phyloP scores from a whole-genome alignment of 2,888 invertebrate genomes.

The Troglohyphantes excavatus region DNA sequence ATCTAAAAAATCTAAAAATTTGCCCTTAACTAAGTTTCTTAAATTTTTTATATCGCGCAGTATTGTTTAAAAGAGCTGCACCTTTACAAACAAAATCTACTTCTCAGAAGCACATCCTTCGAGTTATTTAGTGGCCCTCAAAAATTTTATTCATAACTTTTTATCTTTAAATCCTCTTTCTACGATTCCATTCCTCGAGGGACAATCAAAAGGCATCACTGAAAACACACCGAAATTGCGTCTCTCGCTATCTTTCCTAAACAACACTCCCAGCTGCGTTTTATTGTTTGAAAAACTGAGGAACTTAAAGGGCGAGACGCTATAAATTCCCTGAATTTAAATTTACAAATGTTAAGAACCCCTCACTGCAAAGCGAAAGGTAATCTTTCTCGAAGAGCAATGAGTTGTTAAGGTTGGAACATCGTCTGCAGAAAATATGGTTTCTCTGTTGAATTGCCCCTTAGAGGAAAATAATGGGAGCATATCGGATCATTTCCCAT shows the following conservation, averaged over 20 bases:
- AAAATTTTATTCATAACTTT: neutral
- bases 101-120: too few species aligned
- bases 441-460: constrained; percentile 19
- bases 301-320: constrained; percentile 7
- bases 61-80: too few species aligned
- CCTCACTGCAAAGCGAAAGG: constrained; percentile 15
- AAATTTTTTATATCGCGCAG: too few species aligned
- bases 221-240: neutral
- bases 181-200: constrained; percentile 13
- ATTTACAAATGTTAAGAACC: constrained; percentile 32
- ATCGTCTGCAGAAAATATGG: constrained; percentile 11
- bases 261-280: constrained; percentile 22
- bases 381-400: constrained; percentile 32
- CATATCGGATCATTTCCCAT: constrained; percentile 15
- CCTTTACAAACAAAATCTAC: too few species aligned
- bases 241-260: neutral
- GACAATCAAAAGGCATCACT: constrained; percentile 22
- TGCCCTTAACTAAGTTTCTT: too few species aligned
- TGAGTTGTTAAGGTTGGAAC: neutral
- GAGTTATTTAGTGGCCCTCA: neutral
- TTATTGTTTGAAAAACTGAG: constrained; percentile 37
- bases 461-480: constrained; percentile 24
- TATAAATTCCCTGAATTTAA: constrained; percentile 44
- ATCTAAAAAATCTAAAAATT: too few species aligned
- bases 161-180: constrained; percentile 5